Conservation (phyloP, 2,113 vertebrate genomes). For the Ochotona princeps region DNA sequence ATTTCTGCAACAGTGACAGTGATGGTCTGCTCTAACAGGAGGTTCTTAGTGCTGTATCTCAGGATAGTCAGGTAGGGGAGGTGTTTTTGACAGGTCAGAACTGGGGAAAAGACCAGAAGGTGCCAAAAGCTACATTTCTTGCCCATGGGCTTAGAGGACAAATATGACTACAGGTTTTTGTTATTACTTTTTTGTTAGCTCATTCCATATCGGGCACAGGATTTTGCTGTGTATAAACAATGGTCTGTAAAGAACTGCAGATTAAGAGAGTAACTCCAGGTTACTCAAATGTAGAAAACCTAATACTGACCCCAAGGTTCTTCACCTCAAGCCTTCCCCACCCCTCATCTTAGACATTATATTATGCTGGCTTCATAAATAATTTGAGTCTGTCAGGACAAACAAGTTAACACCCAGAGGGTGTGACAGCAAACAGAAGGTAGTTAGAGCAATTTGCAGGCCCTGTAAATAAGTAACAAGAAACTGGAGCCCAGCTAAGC, state of each 20-base stretch:
- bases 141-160: not conserved
- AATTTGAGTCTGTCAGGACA: not conserved
- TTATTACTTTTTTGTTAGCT: not conserved
- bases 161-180: not conserved
- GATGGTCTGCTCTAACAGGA: not conserved
- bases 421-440: not conserved
- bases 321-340: not conserved
- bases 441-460: not conserved
- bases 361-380: not conserved
- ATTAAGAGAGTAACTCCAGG: not conserved
- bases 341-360: not conserved
- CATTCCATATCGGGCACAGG: not conserved
- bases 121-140: not conserved
- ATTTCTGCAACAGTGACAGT: not conserved
- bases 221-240: not conserved
- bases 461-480: not conserved
- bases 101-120: not conserved
- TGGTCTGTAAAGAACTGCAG: not conserved
- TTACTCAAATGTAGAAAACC: constrained; percentile 6
- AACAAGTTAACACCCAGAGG: not conserved
- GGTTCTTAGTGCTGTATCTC: not conserved
- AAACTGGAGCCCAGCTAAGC: not conserved
- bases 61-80: not conserved
- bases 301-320: not conserved
- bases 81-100: no score